phyloP scores from a whole-genome alignment of 2,113 vertebrate species.

The Sakesphorus luctuosus region DNA sequence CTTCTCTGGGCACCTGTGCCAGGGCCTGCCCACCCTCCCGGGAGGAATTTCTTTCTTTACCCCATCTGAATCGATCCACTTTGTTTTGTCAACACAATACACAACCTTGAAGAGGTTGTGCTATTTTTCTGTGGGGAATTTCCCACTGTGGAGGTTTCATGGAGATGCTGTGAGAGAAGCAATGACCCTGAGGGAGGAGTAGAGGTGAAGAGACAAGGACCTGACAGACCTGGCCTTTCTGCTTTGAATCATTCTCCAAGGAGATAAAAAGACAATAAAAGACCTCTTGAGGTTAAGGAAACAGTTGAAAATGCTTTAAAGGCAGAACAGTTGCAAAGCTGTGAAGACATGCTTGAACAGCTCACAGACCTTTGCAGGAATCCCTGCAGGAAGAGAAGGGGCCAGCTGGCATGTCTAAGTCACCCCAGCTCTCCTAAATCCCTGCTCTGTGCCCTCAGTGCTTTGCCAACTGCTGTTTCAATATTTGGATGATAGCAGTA shows the following conservation, averaged over 20 bases:
- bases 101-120: not conserved
- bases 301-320: not conserved
- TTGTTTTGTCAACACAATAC: accelerated
- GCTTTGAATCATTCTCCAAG: not conserved
- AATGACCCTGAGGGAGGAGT: not conserved
- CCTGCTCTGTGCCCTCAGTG: not conserved
- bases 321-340: not conserved
- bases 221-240: not conserved
- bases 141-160: not conserved
- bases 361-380: not conserved
- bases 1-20: not conserved
- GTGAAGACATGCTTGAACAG: not conserved
- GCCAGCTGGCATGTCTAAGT: not conserved
- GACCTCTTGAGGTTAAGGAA: not conserved
- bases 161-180: not conserved
- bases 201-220: not conserved
- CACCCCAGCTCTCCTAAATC: accelerated
- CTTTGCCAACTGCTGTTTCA: not conserved
- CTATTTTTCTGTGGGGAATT: not conserved
- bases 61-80: not conserved
- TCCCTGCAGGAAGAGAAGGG: not conserved
- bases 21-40: not conserved
- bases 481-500: not conserved
- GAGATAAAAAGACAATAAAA: not conserved
- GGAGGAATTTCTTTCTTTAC: accelerated